phyloP scores from a whole-genome alignment of 2,797 vertebrate species.

The Naso thynnoides region DNA sequence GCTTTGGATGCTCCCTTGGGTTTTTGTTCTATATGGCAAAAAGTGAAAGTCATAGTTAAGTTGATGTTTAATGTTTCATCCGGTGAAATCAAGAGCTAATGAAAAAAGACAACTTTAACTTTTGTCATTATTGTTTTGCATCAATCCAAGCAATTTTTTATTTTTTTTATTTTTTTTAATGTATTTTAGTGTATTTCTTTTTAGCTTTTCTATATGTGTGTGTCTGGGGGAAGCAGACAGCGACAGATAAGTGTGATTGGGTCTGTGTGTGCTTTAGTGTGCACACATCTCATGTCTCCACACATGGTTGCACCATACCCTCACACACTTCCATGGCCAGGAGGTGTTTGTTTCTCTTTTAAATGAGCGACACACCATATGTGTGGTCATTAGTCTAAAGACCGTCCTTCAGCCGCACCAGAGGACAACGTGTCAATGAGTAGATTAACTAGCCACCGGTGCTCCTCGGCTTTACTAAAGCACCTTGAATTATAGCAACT shows the following conservation, averaged over 20 bases:
- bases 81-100: background rate
- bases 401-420: constrained; percentile 83
- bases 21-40: background rate
- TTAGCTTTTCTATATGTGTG: background rate
- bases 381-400: constrained; percentile 87
- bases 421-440: constrained; percentile 87
- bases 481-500: constrained; percentile 86
- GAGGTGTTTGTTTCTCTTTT: constrained; percentile 87
- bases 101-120: background rate
- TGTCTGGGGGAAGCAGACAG: constrained; percentile 9
- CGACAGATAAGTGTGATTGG: constrained; percentile 5
- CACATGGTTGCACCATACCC: constrained; percentile 48
- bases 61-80: constrained; percentile 7
- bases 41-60: constrained; percentile 10
- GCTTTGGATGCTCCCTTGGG: constrained; percentile 5
- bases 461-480: constrained; percentile 74
- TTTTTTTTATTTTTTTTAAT: constrained; percentile 3
- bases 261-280: constrained; percentile 23
- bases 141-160: constrained; percentile 6
- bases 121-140: background rate
- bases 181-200: constrained; percentile 42
- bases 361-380: constrained; percentile 84
- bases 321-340: constrained; percentile 74
- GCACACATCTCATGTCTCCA: constrained; percentile 52
- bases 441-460: constrained; percentile 84